Conservation (phyloP, 2,797 vertebrate species). For the Micrastur ruficollis region DNA sequence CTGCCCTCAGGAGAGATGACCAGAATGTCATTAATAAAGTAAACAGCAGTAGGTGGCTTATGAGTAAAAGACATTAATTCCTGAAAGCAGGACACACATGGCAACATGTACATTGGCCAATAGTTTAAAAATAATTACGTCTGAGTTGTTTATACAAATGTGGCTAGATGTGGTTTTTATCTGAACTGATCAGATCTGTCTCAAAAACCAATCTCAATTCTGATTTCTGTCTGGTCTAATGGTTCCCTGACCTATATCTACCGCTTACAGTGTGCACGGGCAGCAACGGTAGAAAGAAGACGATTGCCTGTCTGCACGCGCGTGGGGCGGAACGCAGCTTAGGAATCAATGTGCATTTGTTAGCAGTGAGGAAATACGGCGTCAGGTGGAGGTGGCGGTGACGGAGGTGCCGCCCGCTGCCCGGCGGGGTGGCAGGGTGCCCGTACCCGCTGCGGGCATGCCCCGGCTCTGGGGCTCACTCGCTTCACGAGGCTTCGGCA, state of each 20-base stretch:
- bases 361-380: accelerated
- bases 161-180: not conserved
- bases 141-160: not conserved
- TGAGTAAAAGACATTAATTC: not conserved
- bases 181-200: not conserved
- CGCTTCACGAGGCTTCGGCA: not conserved
- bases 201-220: not conserved
- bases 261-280: accelerated
- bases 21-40: not conserved
- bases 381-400: not conserved
- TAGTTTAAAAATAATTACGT: not conserved
- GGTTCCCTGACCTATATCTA: not conserved
- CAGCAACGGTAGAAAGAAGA: accelerated
- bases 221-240: not conserved
- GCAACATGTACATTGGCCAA: not conserved
- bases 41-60: not conserved
- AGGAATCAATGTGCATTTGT: accelerated
- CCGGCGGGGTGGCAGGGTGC: not conserved
- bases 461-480: accelerated
- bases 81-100: slow-evolving; percentile 1
- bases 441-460: accelerated
- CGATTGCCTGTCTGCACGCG: accelerated
- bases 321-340: not conserved
- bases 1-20: not conserved
- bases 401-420: accelerated